Evolutionary conservation across 2,888 invertebrate species (phyloP).

Genomic region (Agrilus mali): DNA sequence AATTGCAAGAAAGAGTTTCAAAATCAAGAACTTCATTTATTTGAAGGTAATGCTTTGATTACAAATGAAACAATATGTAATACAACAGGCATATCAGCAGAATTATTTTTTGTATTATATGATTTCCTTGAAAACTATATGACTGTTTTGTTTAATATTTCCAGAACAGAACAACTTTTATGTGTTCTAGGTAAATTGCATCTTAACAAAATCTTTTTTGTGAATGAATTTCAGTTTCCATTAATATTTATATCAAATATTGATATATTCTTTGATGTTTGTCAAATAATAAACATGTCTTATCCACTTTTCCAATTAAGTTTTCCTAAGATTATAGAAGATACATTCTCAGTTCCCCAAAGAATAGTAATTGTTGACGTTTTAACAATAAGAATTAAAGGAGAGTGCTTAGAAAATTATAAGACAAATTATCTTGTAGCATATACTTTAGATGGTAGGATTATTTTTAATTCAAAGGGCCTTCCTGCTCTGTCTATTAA

Average conservation of each 20-base stretch:
- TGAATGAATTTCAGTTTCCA: constrained; percentile 5
- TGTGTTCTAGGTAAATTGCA: constrained; percentile 6
- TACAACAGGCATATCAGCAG: background rate
- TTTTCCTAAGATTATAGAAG: constrained; percentile 1
- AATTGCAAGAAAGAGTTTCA: too few relatives aligned
- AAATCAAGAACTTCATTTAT: too few relatives aligned
- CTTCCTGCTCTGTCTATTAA: too few relatives aligned
- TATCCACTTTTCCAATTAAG: background rate
- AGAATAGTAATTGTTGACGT: constrained; percentile 1
- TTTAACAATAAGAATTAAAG: too few relatives aligned
- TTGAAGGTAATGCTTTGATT: too few relatives aligned
- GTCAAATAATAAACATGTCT: background rate
- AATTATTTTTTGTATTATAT: constrained; percentile 2
- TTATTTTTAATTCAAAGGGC: too few relatives aligned
- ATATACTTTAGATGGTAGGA: too few relatives aligned
- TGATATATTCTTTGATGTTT: constrained; percentile 5
- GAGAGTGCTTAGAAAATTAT: too few relatives aligned
- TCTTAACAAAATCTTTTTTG: constrained; percentile 1
- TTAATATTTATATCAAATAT: constrained; percentile 1
- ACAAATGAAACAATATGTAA: too few relatives aligned
- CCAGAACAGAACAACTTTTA: constrained; percentile 5
- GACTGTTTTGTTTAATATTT: background rate
- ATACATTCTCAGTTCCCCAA: constrained; percentile 1
- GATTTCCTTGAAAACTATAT: constrained; percentile 5
- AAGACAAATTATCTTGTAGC: too few relatives aligned